Conservation (phyloP, 2,113 vertebrate species). For the Columba livia region DNA sequence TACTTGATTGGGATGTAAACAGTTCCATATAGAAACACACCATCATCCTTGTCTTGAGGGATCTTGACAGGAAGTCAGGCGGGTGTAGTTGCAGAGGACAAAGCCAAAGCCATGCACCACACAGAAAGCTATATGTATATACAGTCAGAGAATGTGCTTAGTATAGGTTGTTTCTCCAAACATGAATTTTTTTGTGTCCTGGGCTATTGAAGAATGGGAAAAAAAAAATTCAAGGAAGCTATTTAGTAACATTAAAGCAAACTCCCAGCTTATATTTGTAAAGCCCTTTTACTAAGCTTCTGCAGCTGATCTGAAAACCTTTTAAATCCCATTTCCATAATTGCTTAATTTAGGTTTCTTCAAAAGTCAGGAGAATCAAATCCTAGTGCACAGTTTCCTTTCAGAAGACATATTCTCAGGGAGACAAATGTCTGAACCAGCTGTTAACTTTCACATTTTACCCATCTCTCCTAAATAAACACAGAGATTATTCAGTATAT, state of each 20-base stretch:
- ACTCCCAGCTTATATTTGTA: not conserved
- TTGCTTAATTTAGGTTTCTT: conserved; percentile 33
- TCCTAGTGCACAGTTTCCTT: conserved; percentile 50
- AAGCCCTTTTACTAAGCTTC: not conserved
- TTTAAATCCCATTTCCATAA: conserved; percentile 52
- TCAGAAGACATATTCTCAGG: conserved; percentile 31
- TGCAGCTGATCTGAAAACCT: not conserved
- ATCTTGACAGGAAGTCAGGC: not conserved
- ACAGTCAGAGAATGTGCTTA: not conserved
- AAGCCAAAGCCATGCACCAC: not conserved
- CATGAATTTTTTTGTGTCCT: not conserved
- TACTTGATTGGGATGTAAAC: not conserved
- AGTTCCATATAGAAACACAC: not conserved
- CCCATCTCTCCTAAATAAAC: not conserved
- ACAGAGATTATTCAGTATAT: not conserved
- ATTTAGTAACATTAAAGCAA: not conserved
- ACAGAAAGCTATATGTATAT: not conserved
- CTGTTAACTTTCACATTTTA: conserved; percentile 51
- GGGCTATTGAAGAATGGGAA: not conserved
- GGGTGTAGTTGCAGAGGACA: not conserved
- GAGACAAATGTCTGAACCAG: conserved; percentile 52
- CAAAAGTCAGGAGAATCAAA: conserved; percentile 54
- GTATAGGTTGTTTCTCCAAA: not conserved
- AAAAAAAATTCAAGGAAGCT: not conserved
- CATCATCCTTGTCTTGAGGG: not conserved